A percentile compares a stretch with the other conserved stretches of the same genome.
Conservation (phyloP, 2,113 vertebrate species). For the Globicephala melas region DNA sequence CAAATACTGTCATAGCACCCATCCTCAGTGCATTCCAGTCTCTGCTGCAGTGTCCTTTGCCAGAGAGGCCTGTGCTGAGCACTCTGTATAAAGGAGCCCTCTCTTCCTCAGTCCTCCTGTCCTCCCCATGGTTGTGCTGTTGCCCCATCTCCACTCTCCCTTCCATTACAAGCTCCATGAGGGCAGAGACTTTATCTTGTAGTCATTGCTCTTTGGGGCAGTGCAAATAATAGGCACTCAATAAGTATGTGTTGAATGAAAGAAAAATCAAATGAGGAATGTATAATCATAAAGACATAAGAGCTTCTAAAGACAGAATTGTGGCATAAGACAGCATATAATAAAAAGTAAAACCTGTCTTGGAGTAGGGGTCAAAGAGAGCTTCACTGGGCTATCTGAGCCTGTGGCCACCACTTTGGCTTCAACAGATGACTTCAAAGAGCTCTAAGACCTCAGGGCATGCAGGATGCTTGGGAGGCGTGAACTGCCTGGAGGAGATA, state of each 20-base stretch:
- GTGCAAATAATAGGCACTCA: background rate
- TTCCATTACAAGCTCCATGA: background rate
- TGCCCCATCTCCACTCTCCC: background rate
- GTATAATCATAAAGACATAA: background rate
- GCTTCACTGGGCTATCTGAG: background rate
- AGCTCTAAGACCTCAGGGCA: background rate
- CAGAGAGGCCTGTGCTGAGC: background rate
- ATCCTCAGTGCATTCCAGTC: background rate
- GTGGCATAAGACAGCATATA: no score
- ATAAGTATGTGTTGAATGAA: background rate
- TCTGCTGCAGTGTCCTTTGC: background rate
- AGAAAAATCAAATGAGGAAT: background rate
- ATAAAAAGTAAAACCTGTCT: background rate
- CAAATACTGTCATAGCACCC: background rate
- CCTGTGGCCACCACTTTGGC: background rate
- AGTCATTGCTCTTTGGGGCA: background rate
- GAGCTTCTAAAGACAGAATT: background rate
- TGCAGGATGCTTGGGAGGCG: background rate
- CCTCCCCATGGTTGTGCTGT: background rate
- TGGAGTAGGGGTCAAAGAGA: background rate
- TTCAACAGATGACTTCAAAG: background rate
- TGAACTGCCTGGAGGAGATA: background rate
- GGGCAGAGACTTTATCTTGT: background rate
- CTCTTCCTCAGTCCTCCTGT: background rate
- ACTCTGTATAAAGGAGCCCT: no score